These are phyloP conservation scores for Chrysotoxum bicinctum DNA, from an alignment of 2,888 invertebrate genomes.

Conservation along the genomic window DNA sequence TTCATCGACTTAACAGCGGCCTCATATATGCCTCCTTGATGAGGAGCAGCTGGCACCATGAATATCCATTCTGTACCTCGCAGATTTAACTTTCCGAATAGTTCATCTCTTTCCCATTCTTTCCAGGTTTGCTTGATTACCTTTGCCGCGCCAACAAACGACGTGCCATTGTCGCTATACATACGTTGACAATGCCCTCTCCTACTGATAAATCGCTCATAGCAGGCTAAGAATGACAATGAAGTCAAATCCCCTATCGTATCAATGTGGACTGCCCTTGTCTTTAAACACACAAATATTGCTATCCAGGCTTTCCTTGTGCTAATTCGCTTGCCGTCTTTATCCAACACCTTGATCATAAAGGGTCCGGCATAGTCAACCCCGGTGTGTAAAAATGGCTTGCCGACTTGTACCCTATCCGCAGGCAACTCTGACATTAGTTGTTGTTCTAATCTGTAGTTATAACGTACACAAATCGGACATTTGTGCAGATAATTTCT, in stretches of 20 bases:
- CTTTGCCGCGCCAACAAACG: background rate
- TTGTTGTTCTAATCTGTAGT: slow-evolving; percentile 7
- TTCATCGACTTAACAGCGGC: background rate
- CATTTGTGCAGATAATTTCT: slow-evolving; percentile 5
- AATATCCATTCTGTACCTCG: background rate
- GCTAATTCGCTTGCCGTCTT: background rate
- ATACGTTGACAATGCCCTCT: background rate
- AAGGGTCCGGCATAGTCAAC: slow-evolving; percentile 21
- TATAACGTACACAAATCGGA: slow-evolving; percentile 21
- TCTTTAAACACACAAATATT: background rate
- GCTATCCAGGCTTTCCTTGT: background rate
- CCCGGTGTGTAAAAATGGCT: background rate
- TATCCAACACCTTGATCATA: background rate
- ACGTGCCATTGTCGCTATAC: background rate
- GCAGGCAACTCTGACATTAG: slow-evolving; percentile 37
- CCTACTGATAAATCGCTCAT: background rate
- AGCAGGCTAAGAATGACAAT: background rate
- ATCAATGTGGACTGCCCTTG: background rate
- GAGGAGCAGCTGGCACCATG: background rate
- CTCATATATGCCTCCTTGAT: background rate
- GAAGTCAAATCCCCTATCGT: background rate
- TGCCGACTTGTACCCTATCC: slow-evolving; percentile 15
- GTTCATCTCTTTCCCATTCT: background rate
- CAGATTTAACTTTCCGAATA: background rate
- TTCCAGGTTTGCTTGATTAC: background rate